phyloP scores from a whole-genome alignment of 2,888 invertebrate species.

The Noctua janthina region DNA sequence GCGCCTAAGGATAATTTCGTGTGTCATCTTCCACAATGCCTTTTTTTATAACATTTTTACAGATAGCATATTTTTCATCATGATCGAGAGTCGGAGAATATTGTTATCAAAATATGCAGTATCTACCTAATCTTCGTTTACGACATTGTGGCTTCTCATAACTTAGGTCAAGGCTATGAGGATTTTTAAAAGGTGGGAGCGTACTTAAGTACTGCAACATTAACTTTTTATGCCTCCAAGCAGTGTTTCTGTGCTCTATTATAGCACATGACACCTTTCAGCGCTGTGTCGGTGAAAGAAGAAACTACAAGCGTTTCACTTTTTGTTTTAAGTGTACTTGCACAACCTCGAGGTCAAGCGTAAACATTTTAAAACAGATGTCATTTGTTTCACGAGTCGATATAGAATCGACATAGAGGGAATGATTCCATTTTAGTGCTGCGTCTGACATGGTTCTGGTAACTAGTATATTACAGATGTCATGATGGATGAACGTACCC shows the following conservation, averaged over 20 bases:
- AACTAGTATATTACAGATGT: not conserved
- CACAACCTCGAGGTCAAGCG: no score
- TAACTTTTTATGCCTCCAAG: not conserved
- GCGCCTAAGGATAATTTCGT: not conserved
- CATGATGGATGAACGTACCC: conserved; percentile 72
- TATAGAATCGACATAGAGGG: no score
- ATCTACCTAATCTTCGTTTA: not conserved
- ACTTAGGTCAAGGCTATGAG: no score
- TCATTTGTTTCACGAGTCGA: no score
- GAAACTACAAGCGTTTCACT: no score
- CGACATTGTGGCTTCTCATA: no score
- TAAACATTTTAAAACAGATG: no score
- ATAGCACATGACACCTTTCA: not conserved
- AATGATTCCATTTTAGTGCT: not conserved
- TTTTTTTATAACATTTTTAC: not conserved
- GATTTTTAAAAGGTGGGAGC: not conserved
- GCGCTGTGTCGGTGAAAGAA: not conserved
- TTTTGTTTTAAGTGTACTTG: no score
- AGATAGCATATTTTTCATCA: not conserved
- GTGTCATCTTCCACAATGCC: not conserved
- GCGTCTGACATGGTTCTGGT: not conserved
- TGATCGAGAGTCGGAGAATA: no score
- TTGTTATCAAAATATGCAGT: not conserved
- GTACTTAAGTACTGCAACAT: not conserved
- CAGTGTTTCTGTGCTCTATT: not conserved